phyloP scores from a whole-genome alignment of 64 coral and sea anemone species.

The Montipora cactus region DNA sequence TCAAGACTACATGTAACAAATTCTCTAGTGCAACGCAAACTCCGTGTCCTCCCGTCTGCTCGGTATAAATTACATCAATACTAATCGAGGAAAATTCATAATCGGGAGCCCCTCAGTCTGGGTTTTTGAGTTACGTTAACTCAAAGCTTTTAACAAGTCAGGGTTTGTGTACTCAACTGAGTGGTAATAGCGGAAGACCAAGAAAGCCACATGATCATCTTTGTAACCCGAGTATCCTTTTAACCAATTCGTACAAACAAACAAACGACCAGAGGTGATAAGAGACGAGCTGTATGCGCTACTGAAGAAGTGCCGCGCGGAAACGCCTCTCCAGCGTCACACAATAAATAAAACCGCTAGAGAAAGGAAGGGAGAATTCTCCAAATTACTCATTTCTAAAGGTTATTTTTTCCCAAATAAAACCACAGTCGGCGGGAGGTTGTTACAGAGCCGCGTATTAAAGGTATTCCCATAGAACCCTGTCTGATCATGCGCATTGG shows the following conservation, averaged over 20 bases:
- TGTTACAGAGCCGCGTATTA: slow-evolving; percentile 28
- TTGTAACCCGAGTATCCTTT: slow-evolving; percentile 99
- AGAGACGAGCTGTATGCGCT: slow-evolving; percentile 56
- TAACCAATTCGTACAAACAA: slow-evolving; percentile 77
- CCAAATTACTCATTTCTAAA: slow-evolving; percentile 15
- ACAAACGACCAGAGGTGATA: slow-evolving; percentile 95
- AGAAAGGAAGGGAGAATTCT: neutral
- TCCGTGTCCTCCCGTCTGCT: neutral
- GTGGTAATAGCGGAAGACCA: slow-evolving; percentile 97
- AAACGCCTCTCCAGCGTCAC: neutral
- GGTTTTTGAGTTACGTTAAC: slow-evolving; percentile 63
- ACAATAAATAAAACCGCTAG: slow-evolving; percentile 20
- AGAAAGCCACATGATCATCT: slow-evolving; percentile 92
- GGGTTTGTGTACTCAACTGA: slow-evolving; percentile 89
- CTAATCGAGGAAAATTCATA: slow-evolving; percentile 19
- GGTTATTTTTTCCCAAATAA: slow-evolving; percentile 14
- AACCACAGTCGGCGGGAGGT: neutral
- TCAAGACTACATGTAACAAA: neutral
- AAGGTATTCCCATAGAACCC: neutral
- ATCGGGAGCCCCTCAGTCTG: slow-evolving; percentile 24
- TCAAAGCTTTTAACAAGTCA: slow-evolving; percentile 89
- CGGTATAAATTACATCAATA: neutral
- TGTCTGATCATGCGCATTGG: neutral
- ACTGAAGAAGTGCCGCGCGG: slow-evolving; percentile 22
- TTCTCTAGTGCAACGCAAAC: no score